A percentile compares a stretch with the other conserved stretches of the same genome.
Evolutionary conservation across 1,140 invertebrate species (phyloP).

Genomic region (Drosophila nebulosa): DNA sequence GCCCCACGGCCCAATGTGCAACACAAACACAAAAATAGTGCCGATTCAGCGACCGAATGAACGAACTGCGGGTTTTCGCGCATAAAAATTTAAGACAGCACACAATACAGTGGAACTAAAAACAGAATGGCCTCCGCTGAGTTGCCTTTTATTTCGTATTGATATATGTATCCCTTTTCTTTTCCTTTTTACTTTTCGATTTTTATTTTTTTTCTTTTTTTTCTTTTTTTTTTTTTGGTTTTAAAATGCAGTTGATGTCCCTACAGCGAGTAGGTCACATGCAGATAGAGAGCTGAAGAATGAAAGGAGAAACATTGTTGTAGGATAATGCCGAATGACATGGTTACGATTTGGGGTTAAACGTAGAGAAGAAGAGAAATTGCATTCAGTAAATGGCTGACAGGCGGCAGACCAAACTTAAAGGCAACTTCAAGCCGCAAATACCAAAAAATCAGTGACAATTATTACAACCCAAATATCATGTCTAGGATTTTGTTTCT

Average conservation of each 20-base stretch:
- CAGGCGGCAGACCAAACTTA: constrained; percentile 34
- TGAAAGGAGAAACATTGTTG: neutral
- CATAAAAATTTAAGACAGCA: constrained; percentile 11
- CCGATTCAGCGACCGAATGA: constrained; percentile 36
- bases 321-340: constrained; percentile 44
- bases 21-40: constrained; percentile 41
- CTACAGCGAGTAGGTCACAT: constrained; percentile 40
- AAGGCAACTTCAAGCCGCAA: constrained; percentile 31
- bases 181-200: constrained; percentile 18
- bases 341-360: constrained; percentile 24
- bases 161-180: neutral
- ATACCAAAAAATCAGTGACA: constrained; percentile 62
- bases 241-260: constrained; percentile 57
- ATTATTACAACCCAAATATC: constrained; percentile 50
- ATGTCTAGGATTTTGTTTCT: neutral
- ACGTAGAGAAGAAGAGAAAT: constrained; percentile 17
- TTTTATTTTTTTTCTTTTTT: constrained; percentile 17
- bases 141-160: constrained; percentile 30
- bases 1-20: constrained; percentile 27
- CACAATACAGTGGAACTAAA: constrained; percentile 39
- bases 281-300: neutral
- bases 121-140: constrained; percentile 48
- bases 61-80: constrained; percentile 23
- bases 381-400: neutral
- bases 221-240: constrained; percentile 29